These are phyloP conservation scores for Gymnogyps californianus DNA, from an alignment of 2,113 vertebrate genomes.

Conservation along the genomic window DNA sequence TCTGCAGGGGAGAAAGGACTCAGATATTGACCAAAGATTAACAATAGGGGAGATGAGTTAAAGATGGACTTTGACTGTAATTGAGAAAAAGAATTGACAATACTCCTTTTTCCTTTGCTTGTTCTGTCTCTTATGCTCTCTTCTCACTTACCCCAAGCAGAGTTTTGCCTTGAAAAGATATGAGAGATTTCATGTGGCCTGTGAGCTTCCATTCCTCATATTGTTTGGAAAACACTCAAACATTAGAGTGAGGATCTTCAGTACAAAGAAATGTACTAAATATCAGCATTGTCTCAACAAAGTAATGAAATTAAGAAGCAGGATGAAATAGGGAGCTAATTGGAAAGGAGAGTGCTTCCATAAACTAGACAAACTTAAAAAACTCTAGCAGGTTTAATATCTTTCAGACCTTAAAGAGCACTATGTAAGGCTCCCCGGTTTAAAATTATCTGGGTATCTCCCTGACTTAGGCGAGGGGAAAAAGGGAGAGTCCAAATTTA, in stretches of 20 bases:
- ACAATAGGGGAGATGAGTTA: background rate
- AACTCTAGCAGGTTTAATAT: background rate
- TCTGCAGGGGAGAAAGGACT: background rate
- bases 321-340: background rate
- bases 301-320: background rate
- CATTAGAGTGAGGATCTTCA: background rate
- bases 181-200: background rate
- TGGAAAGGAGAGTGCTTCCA: background rate
- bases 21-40: constrained; percentile 27
- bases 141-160: background rate
- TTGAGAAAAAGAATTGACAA: background rate
- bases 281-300: background rate
- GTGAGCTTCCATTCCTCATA: background rate
- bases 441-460: background rate
- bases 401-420: background rate
- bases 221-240: background rate
- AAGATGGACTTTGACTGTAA: background rate
- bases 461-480: background rate
- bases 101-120: background rate
- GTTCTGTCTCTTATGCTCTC: background rate
- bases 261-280: background rate
- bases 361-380: background rate
- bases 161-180: background rate
- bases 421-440: background rate
- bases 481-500: background rate